Base-by-base conservation (phyloP, 2,888 invertebrate genomes). In the Eulithis testata region DNA sequence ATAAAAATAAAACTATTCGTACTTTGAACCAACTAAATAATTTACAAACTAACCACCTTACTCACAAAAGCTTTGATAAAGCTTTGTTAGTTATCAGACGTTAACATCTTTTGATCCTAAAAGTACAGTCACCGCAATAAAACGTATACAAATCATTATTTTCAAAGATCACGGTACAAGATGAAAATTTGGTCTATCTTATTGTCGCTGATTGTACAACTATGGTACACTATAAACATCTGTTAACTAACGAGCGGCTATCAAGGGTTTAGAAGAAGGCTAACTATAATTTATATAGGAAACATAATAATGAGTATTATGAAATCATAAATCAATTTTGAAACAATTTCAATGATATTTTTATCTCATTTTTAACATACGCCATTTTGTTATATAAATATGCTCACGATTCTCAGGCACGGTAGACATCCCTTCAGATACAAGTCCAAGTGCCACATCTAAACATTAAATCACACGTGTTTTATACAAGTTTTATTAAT, bases 281-380 rank as follows among this genome's bases (percentile, higher is more conserved):
- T 78, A 21, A 76, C 78, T 49, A 57, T 51, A 51, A 53, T 54
- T 54, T 75, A 77, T 21, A 80, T 83, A 87, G 85, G 85, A 87
- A 84, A 85, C 83, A 21, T 21, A 73, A 73, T 76, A 74, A 76
- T 88, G 84, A 84, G 84, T 84, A 84, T 84, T 83, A 79, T 79
- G 73, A 74, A 66, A 11, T 47, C 14, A 47, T 11, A 47, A 47
- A 47, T 14, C 45, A 12, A 14, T 47, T 47, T 47, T 7, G 14
- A 47, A 47, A 47, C 5, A n/a, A 11, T n/a, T 45, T 45, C n/a
- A 21, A 21, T 11, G n/a, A 45, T 4, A n/a, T n/a, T 45, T n/a
- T 45, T 45, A n/a, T n/a, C 12, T n/a, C 44, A 31, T 5, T 31
- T 31, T 31, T 31, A 31, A 31, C 21, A 31, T 3, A 31, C 6